Evolutionary conservation across 2,113 vertebrate genomes (phyloP), one percentile per base, ranked within the genome.

Genomic region (Nestor notabilis): DNA sequence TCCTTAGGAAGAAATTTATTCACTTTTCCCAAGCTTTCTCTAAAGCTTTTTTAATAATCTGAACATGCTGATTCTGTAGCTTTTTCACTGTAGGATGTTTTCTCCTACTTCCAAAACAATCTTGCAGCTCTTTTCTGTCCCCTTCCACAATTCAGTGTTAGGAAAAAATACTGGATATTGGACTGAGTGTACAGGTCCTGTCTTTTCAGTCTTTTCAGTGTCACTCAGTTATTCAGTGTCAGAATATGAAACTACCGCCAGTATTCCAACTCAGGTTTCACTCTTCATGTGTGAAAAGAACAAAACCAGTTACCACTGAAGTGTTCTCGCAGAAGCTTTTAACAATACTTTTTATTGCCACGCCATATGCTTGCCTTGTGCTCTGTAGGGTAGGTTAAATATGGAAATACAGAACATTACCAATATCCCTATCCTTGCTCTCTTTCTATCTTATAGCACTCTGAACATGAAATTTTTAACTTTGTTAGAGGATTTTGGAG

Each of bases 11-110:
- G 44, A 33, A 75, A 74, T 39, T 91, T 87, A 78, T 86, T 88
- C 46, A 50, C 25, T 63, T 37, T 74, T 39, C 17, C 69, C 77
- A 78, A 85, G 11, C 52, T 75, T 86, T 66, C 37, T 74, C 50
- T 78, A 76, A 87, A 74, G 46, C 25, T 74, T 89, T 94, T 92
- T 90, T 55, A 93, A 95, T 86, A 95, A 85, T 88, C 44, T 2
- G 9, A 77, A 88, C 33, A 78, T 66, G 72, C 47, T 61, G 46
- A 86, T 25, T 91, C 56, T 75, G 64, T 66, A 93, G 27, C 50
- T 86, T 91, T 95, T 88, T 88, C 0, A 5, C 71, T 77, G 63
- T 28, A 72, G 75, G 46, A 61, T 50, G 24, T 89, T 95, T 94
- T 92, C 39, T 94, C 43, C 33, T 53, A 28, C 18, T 70, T 88